Evolutionary conservation across 2,797 vertebrate species (phyloP).

Genomic region (Phoxinus dragarum): DNA sequence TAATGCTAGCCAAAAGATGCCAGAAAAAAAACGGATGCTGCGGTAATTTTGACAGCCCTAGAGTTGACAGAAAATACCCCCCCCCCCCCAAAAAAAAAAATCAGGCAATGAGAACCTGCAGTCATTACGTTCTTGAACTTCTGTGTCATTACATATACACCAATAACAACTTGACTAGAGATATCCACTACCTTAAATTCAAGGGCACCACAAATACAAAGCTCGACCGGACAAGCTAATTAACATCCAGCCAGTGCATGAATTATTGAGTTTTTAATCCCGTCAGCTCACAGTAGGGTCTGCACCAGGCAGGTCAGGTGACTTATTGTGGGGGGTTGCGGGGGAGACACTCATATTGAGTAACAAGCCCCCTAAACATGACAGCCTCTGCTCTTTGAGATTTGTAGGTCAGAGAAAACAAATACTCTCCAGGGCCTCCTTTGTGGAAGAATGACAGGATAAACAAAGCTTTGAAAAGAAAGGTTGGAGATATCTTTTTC

Average conservation of each 20-base stretch:
- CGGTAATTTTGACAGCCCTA: background rate
- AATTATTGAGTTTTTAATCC: constrained; percentile 68
- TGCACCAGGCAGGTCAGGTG: constrained; percentile 52
- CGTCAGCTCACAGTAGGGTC: constrained; percentile 49
- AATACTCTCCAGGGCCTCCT: constrained; percentile 57
- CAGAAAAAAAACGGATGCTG: background rate
- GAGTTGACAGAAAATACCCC: background rate
- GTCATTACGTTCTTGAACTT: background rate
- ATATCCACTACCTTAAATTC: constrained; percentile 7
- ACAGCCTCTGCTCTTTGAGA: constrained; percentile 29
- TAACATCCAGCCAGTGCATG: constrained; percentile 58
- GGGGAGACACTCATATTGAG: constrained; percentile 41
- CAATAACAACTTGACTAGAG: background rate
- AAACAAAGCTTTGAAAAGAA: constrained; percentile 56
- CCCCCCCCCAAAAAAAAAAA: background rate
- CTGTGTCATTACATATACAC: constrained; percentile 1
- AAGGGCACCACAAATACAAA: constrained; percentile 44
- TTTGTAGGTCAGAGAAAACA: constrained; percentile 53
- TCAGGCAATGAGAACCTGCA: background rate
- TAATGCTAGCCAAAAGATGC: background rate
- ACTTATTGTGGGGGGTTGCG: constrained; percentile 30
- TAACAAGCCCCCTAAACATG: constrained; percentile 49
- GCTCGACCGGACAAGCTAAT: constrained; percentile 58
- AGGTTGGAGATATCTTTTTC: constrained; percentile 59
- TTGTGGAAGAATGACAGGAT: constrained; percentile 42